Evolutionary conservation across 1,140 invertebrate species (phyloP), one percentile per base, ranked within the genome.

Genomic region (Bombus breviceps): DNA sequence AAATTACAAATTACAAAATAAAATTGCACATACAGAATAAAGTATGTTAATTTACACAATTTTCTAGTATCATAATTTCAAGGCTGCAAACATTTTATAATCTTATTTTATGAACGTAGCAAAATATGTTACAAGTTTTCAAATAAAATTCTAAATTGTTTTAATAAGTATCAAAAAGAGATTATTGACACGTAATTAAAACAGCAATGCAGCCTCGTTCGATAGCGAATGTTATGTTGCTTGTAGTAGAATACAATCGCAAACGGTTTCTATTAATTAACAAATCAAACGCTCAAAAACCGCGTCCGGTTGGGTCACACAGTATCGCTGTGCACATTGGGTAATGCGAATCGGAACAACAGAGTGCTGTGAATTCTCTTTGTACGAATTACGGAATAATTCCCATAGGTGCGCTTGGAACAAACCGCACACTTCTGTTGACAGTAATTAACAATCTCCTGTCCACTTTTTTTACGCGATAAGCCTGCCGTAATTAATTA

Each of bases 211-310:
- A 10, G 25, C 28, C 18, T 9, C 32, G 76, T 47, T 79, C 39
- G 76, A 62, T 47, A 37, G 39, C 28, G 18, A 84, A 79, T 39
- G 66, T 62, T 79, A 32, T 10, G 32, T 10, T 22, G 72, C 8
- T 62, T 41, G n/a, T 62, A 18, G 32, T n/a, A 5, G 68, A n/a
- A 62, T 25, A 32, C n/a, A 43, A n/a, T 85, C 78, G 69, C 22
- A 62, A 81, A 81, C 69, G 25, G 69, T 74, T 85, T 74, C 69
- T 71, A 81, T 81, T 85, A 85, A 85, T 85, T 85, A 85, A 85
- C 78, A 71, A 80, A 81, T 73, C 57, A 73, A 85, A 73, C 77
- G 69, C 5, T 85, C 32, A 73, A 85, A 85, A 85, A 81, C 78
- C 77, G 15, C 59, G 25, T 34, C 8, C 53, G 25, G n/a, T 13